Evolutionary conservation across 2,797 vertebrate species (phyloP), one percentile per base, ranked within the genome.

Genomic region (Stomatorhinus walkeri): DNA sequence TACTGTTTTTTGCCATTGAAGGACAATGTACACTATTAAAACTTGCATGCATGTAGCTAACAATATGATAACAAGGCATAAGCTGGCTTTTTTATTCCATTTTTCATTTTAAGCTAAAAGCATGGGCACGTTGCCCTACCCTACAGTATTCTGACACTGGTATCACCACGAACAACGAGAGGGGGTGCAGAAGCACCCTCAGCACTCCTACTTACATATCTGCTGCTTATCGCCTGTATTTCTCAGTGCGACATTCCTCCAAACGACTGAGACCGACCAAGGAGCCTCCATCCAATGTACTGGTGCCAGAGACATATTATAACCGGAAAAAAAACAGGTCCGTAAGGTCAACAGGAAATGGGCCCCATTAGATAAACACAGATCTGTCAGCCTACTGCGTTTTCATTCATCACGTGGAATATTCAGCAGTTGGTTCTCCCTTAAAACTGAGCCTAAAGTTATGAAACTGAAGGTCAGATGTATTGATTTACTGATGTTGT

Each of bases 291-390:
- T 48, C 59, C 83, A 85, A 52, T 5, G 64, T 59, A 46, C 19
- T 89, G 84, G 85, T 87, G 49, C 85, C 88, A 76, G 84, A 54
- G 49, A 79, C 61, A 0, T 46, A 72, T 8, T 79, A 51, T 32
- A 86, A 61, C 40, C 46, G 4, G 19, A 54, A n/a, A n/a, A n/a
- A 36, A 48, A 51, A 40, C 46, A 40, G 40, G 46, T 64, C 59
- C 14, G 2, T 61, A 12, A 87, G 28, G 22, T 7, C 49, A 59
- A 54, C 9, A 59, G 52, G 85, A 86, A 86, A 86, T 86, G 16
- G 40, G 9, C 36, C 76, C 76, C 76, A 46, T 22, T 43, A n/a
- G 16, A n/a, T 51, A 49, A 22, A 49, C 24, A 6, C 4, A 85
- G 3, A 24, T 85, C 83, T 85, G 83, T 85, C 10, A 49, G 83